These are phyloP conservation scores for Paramisgurnus dabryanus DNA, from an alignment of 2,113 vertebrate species.

Conservation along the genomic window DNA sequence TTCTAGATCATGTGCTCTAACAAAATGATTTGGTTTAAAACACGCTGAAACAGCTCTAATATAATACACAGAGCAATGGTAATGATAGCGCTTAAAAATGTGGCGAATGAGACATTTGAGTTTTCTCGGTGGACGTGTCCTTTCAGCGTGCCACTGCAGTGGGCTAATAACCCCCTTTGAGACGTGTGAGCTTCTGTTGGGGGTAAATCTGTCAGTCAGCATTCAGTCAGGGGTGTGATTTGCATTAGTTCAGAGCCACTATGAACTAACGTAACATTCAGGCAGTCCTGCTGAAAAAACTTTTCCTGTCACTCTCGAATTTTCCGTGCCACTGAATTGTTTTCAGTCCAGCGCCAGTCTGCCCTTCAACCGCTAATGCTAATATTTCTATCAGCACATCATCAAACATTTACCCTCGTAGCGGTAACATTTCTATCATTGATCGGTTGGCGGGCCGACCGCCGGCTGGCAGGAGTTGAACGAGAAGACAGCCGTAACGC, in stretches of 20 bases:
- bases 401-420: conserved; percentile 46
- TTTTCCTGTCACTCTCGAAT: conserved; percentile 2
- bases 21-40: not conserved
- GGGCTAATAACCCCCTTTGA: conserved; percentile 48
- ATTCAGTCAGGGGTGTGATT: conserved; percentile 51
- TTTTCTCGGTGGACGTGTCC: conserved; percentile 25
- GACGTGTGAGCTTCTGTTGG: conserved; percentile 53
- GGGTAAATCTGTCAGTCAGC: conserved; percentile 58
- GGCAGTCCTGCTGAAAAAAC: not conserved
- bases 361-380: conserved; percentile 6
- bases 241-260: conserved; percentile 36
- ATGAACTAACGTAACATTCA: conserved; percentile 16
- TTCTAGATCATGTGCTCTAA: not conserved
- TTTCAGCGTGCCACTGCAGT: conserved; percentile 49
- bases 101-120: not conserved
- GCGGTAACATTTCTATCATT: conserved; percentile 60
- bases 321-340: conserved; percentile 1
- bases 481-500: conserved; percentile 69
- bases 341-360: not conserved
- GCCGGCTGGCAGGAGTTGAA: conserved; percentile 65
- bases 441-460: conserved; percentile 62
- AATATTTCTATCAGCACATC: conserved; percentile 31
- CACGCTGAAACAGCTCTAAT: not conserved
- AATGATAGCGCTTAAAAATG: conserved; percentile 19
- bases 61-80: not conserved